These are phyloP conservation scores for Odontamblyopus lacepedii DNA, from an alignment of 2,797 vertebrate genomes.

Conservation along the genomic window DNA sequence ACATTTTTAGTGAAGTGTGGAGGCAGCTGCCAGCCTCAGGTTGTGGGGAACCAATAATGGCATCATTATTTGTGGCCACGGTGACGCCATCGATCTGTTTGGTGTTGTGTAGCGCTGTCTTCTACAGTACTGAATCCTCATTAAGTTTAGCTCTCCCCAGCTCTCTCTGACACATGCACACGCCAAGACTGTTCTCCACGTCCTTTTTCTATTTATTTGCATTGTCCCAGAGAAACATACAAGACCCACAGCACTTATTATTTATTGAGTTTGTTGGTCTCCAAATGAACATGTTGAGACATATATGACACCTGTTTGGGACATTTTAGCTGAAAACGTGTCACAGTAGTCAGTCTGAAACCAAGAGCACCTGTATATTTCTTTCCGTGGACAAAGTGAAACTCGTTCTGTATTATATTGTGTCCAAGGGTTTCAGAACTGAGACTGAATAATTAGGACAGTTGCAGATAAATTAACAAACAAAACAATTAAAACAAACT, in stretches of 20 bases:
- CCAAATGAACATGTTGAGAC: background rate
- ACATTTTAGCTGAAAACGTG: background rate
- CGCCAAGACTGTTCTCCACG: constrained; percentile 24
- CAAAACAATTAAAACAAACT: too few species aligned
- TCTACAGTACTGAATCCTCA: constrained; percentile 41
- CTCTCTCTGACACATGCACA: constrained; percentile 35
- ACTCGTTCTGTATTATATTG: too few species aligned
- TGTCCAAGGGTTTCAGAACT: too few species aligned
- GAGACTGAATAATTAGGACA: too few species aligned
- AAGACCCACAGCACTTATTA: background rate
- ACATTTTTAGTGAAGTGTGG: constrained; percentile 13
- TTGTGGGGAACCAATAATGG: constrained; percentile 22
- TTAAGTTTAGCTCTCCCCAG: constrained; percentile 33
- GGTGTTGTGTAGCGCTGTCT: constrained; percentile 30
- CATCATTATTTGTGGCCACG: constrained; percentile 36
- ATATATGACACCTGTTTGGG: background rate
- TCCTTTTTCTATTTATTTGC: background rate
- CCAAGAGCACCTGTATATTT: background rate
- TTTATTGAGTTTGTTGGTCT: background rate
- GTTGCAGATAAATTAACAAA: too few species aligned
- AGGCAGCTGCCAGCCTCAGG: constrained; percentile 20
- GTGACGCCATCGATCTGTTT: constrained; percentile 41
- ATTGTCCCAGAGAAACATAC: constrained; percentile 1
- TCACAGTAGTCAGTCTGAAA: background rate
- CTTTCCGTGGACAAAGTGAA: background rate